Base-by-base conservation (phyloP, 1,140 invertebrate genomes). In the Cherax destructor region DNA sequence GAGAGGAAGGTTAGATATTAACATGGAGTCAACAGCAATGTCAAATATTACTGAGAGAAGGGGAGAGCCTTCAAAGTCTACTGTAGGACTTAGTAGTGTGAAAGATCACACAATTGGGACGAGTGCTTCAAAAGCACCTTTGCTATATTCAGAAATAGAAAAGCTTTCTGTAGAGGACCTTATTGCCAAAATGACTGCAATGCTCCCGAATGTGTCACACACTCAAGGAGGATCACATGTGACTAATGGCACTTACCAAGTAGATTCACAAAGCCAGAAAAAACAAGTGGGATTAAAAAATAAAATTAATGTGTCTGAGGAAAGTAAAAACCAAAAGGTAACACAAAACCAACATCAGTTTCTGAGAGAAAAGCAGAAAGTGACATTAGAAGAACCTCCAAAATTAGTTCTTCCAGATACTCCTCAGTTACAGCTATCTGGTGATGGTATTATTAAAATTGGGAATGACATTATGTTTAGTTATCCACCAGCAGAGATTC, bases 181-280 rank as follows among this genome's bases (percentile, higher is more conserved):
- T 61, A 85, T 85, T 77, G 89, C 83, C 41, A 85, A 83, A 79
- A 91, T 91, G 89, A 91, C 83, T 65, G 72, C 89, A 41, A 85
- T 91, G 83, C 83, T 91, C 11, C 81, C 83, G 52, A 85, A 85
- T 65, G 61, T 41, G 41, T 72, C 79, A 24, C 13, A n/a, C 11
- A 61, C 13, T 50, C 79, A 89, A 74, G 65, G 47, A 74, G 30
- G 41, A 52, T 72, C 76, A 16, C 52, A 41, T 91, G 47, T 9
- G 69, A 18, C 41, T 21, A 52, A 16, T 24, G 41, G 7, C 11
- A 74, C 69, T 1, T 30, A 30, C 50, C 56, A 76, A 56, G 41
- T 16, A 56, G 24, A 47, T 59, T 18, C 30, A 52, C 50, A 59
- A 50, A 72, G 13, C 13, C 13, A 16, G 10, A 86, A 61, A n/a